Evolutionary conservation across 2,113 vertebrate genomes (phyloP).

Genomic region (Lipophrys pholis): DNA sequence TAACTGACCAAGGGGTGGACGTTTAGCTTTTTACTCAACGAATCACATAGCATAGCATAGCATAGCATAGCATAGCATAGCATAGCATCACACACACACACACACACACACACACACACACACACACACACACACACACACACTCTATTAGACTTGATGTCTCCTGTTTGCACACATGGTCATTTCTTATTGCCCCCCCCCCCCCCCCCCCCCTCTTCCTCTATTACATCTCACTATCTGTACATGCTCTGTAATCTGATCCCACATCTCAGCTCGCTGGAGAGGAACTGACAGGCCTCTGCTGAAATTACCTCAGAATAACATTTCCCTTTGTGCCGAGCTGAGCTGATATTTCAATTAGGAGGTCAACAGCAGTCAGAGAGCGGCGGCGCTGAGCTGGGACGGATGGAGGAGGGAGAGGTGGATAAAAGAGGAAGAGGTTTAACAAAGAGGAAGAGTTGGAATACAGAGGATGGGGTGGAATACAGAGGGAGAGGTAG

Average conservation of each 20-base stretch:
- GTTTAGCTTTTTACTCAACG: too few species aligned
- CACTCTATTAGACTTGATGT: constrained; percentile 49
- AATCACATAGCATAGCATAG: too few species aligned
- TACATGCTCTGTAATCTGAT: constrained; percentile 66
- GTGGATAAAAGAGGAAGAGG: constrained; percentile 18
- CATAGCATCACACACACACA: too few species aligned
- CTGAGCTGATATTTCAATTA: constrained; percentile 77
- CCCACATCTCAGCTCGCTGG: constrained; percentile 53
- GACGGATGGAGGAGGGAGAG: constrained; percentile 11
- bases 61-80: too few species aligned
- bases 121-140: too few species aligned
- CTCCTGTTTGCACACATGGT: constrained; percentile 64
- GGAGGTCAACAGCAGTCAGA: constrained; percentile 53
- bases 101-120: too few species aligned
- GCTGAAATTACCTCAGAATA: constrained; percentile 69
- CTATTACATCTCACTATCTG: constrained; percentile 63
- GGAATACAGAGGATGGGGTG: too few species aligned
- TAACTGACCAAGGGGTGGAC: too few species aligned
- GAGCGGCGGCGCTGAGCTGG: constrained; percentile 1
- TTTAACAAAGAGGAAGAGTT: constrained; percentile 32
- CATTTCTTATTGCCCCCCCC: constrained; percentile 52
- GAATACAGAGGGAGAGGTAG: constrained; percentile 1
- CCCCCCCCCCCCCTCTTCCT: constrained; percentile 23
- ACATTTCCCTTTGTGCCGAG: constrained; percentile 71
- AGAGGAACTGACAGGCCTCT: constrained; percentile 56